Evolutionary conservation across 2,113 vertebrate genomes (phyloP).

Genomic region (Xiphophorus couchianus): DNA sequence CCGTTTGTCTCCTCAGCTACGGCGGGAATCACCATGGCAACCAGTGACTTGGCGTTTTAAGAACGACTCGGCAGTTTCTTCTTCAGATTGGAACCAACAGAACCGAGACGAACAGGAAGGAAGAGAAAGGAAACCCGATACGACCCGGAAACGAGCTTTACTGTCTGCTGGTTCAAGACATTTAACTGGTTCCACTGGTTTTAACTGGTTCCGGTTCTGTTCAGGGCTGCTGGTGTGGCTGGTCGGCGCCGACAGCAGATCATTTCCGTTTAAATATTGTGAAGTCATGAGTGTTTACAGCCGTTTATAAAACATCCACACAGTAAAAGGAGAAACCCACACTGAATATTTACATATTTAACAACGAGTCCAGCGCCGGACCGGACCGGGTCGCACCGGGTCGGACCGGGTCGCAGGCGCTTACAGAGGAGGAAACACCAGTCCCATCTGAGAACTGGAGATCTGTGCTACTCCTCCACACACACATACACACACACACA

Average conservation of each 20-base stretch:
- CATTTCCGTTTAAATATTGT: conserved; percentile 63
- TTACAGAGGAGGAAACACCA: conserved; percentile 4
- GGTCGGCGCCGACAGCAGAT: conserved; percentile 31
- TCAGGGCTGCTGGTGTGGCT: conserved; percentile 28
- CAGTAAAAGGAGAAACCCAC: conserved; percentile 65
- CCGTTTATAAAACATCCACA: conserved; percentile 74
- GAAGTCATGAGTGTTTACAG: conserved; percentile 69
- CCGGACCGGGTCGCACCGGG: conserved; percentile 11
- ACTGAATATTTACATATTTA: conserved; percentile 74
- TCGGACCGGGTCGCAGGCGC: conserved; percentile 5
- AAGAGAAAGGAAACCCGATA: too few species aligned
- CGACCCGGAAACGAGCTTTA: too few species aligned
- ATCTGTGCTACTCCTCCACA: conserved; percentile 29
- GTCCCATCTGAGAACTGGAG: conserved; percentile 36
- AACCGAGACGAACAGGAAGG: too few species aligned
- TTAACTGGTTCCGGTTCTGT: neutral
- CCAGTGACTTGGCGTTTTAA: too few species aligned
- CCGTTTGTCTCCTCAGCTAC: too few species aligned
- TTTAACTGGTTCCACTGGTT: too few species aligned
- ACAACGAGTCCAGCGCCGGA: conserved; percentile 51
- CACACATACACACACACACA: conserved; percentile 26
- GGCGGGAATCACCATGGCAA: too few species aligned
- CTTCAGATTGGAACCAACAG: too few species aligned
- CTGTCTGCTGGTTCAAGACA: too few species aligned
- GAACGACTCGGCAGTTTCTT: too few species aligned